Evolutionary conservation across 37 sponge, comb jelly and placozoan species (phyloP).

Genomic region (Beroe forskalii): DNA sequence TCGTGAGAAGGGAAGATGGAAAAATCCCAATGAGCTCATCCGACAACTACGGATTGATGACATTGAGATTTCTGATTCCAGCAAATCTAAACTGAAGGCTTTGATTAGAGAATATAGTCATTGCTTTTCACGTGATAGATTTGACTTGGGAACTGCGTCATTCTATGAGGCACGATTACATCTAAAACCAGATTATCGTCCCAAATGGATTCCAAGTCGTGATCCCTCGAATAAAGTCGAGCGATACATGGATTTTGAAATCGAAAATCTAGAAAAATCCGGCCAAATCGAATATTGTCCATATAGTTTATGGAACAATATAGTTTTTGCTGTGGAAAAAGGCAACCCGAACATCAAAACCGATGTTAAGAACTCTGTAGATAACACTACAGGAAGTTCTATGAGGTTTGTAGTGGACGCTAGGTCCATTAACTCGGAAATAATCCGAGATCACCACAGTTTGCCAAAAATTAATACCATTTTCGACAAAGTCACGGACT

Average conservation of each 20-base stretch:
- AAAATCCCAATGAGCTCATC: background rate
- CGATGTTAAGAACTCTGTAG: too few relatives aligned
- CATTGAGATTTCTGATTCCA: background rate
- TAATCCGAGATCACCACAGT: background rate
- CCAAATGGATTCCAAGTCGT: conserved; percentile 20
- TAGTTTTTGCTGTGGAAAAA: too few relatives aligned
- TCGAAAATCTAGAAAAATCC: conserved; percentile 39
- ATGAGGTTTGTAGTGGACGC: background rate
- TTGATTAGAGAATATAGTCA: conserved; percentile 13
- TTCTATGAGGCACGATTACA: conserved; percentile 5
- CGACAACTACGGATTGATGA: background rate
- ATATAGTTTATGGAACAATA: too few relatives aligned
- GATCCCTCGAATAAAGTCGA: background rate
- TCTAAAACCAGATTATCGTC: background rate
- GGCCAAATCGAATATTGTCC: too few relatives aligned
- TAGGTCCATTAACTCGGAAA: background rate
- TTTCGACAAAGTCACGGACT: conserved; percentile 10
- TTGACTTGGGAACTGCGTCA: background rate
- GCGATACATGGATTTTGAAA: background rate
- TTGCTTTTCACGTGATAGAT: background rate
- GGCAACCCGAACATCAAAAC: too few relatives aligned
- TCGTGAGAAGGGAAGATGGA: conserved; percentile 17
- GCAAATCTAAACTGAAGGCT: background rate
- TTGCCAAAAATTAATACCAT: background rate
- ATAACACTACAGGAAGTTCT: background rate